These are phyloP conservation scores for Sturmia bella DNA, from an alignment of 2,888 invertebrate genomes.

Conservation along the genomic window DNA sequence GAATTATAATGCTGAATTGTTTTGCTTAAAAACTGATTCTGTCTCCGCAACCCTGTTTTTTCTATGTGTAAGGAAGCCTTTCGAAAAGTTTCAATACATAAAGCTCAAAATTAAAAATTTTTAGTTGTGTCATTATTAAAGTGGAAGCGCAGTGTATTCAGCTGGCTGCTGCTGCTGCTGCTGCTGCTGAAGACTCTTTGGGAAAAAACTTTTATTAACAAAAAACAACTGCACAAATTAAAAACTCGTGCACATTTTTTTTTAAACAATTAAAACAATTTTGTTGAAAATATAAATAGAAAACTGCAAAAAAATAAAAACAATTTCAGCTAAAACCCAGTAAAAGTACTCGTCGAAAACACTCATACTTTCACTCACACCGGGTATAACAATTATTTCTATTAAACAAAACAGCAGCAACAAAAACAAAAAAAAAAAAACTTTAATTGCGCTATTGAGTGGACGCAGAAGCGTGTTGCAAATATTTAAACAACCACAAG, in stretches of 20 bases:
- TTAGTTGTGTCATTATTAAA: too few relatives aligned
- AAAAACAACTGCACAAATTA: neutral
- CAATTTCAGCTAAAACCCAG: neutral
- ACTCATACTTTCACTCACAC: slow-evolving; percentile 3
- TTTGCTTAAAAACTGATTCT: too few relatives aligned
- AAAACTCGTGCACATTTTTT: slow-evolving; percentile 20
- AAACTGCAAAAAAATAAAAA: slow-evolving; percentile 1
- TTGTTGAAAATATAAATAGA: neutral
- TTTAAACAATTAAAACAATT: slow-evolving; percentile 44
- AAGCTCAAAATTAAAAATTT: too few relatives aligned
- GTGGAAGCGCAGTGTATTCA: too few relatives aligned
- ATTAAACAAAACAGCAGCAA: slow-evolving; percentile 25
- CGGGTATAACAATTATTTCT: slow-evolving; percentile 48
- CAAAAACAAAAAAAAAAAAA: slow-evolving; percentile 24
- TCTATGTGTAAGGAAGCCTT: too few relatives aligned
- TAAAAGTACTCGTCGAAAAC: slow-evolving; percentile 3
- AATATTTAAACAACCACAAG: slow-evolving; percentile 48
- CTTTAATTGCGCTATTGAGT: slow-evolving; percentile 55
- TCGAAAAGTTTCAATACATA: too few relatives aligned
- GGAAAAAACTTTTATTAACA: too few relatives aligned
- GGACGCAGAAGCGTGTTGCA: slow-evolving; percentile 32
- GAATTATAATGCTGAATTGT: too few relatives aligned
- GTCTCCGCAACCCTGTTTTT: too few relatives aligned
- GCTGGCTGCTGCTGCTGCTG: too few relatives aligned
- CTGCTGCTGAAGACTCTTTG: too few relatives aligned